These are phyloP conservation scores for Discoglossus pictus DNA, from an alignment of 2,797 vertebrate species.

Conservation along the genomic window DNA sequence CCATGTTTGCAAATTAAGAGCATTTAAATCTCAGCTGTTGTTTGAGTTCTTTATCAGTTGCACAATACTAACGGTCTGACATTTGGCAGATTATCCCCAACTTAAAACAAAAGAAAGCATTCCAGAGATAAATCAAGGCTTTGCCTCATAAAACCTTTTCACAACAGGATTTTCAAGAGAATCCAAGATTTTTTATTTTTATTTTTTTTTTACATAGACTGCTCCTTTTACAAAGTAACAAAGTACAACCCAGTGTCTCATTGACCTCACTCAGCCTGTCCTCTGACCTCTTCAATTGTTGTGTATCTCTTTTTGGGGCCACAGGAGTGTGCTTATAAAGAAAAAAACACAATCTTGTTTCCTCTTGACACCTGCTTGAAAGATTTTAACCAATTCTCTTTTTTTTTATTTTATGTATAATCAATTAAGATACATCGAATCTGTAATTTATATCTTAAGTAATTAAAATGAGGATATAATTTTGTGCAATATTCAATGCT, in stretches of 20 bases:
- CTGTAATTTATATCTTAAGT: no score
- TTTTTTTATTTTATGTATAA: no score
- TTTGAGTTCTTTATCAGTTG: conserved; percentile 60
- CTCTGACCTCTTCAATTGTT: conserved; percentile 79
- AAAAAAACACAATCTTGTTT: conserved; percentile 68
- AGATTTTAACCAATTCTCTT: conserved; percentile 60
- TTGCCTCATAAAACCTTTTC: conserved; percentile 79
- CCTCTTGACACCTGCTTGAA: conserved; percentile 70
- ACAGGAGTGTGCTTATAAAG: conserved; percentile 64
- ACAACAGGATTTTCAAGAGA: conserved; percentile 76
- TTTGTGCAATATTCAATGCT: no score
- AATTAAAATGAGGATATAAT: no score
- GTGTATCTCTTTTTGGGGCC: conserved; percentile 69
- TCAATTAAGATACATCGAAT: no score
- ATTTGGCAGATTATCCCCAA: conserved; percentile 74
- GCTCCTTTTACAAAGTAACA: conserved; percentile 78
- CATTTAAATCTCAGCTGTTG: conserved; percentile 60
- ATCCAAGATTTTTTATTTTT: conserved; percentile 74
- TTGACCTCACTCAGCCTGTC: conserved; percentile 75
- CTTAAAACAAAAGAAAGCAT: conserved; percentile 72
- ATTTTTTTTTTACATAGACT: no score
- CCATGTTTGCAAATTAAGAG: conserved; percentile 56
- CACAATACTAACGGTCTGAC: conserved; percentile 64
- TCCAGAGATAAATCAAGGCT: conserved; percentile 74
- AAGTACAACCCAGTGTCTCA: conserved; percentile 78